Conservation (phyloP, 2,888 invertebrate species). For the Leucophora obtusa region DNA sequence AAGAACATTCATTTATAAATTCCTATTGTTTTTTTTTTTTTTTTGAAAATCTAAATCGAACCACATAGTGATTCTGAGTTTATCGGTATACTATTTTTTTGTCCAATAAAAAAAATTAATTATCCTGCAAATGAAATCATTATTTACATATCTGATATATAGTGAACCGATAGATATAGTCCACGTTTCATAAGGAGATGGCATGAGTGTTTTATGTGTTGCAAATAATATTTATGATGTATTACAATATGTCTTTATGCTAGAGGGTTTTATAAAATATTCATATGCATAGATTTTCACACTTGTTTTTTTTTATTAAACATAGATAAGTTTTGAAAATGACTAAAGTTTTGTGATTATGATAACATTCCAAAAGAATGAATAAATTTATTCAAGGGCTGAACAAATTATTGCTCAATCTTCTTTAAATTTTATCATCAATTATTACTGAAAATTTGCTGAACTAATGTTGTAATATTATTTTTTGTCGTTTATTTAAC, state of each 20-base stretch:
- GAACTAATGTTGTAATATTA: no score
- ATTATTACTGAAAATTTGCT: no score
- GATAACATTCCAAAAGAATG: neutral
- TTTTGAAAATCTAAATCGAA: no score
- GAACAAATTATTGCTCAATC: neutral
- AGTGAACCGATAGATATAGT: neutral
- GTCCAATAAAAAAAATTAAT: no score
- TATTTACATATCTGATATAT: neutral
- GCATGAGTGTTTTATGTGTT: constrained; percentile 17
- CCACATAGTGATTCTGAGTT: no score
- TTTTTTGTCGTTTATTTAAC: no score
- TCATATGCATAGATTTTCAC: constrained; percentile 11
- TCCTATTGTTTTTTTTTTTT: no score
- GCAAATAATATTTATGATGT: constrained; percentile 37
- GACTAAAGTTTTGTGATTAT: neutral
- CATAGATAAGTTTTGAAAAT: neutral
- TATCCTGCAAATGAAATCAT: neutral
- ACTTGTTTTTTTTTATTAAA: neutral
- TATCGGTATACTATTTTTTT: no score
- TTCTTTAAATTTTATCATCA: neutral
- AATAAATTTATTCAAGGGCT: no score
- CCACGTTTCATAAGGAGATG: neutral
- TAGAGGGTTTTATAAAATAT: constrained; percentile 15
- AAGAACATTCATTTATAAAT: no score
- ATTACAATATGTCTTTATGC: constrained; percentile 13